Base-by-base conservation (phyloP, 1,140 invertebrate genomes). In the Danaus plexippus region DNA sequence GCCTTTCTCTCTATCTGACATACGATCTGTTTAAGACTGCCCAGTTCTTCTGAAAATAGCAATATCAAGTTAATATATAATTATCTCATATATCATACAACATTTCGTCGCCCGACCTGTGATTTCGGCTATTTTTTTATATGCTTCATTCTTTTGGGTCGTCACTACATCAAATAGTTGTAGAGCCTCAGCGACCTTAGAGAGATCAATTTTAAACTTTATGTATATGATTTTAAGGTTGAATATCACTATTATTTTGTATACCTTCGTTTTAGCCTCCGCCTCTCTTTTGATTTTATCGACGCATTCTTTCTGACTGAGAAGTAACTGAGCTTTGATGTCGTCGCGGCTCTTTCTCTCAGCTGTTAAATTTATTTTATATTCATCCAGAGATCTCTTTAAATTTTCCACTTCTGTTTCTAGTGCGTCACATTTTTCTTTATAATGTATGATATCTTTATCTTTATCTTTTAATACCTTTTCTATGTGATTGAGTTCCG, bases 231-330 rank as follows among this genome's bases (percentile, higher is more conserved):
- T 6, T 3, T 32, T 32, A 32, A 32, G 22, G 22, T 46, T 49
- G 3, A 9, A 50, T 44, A 57, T 12, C 42, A 51, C 8, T 51
- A 9, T 13, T 44, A n/a, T 18, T 9, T n/a, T 12, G 8, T 43
- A 54, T 63, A 82, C 81, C 63, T 87, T 87, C 4, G 79, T 68
- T 57, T 87, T 87, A 0, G 84, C 84, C 72, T 87, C 80, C 11
- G 73, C 61, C 63, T 87, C 80, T 51, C 58, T 78, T 52, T 77
- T 85, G 9, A 71, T 57, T 56, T 57, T 74, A 11, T 76, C 72
- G 6, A 67, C 59, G 51, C 59, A 73, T 49, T 85, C 75, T 59
- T 82, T 85, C 49, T 81, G 77, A 47, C 56, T 65, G 3, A 65
- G 7, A 6, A 48, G 50, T 32, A 85, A 47, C 57, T 85, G 75